Percentiles rank a stretch among this genome's conserved stretches.
These are phyloP conservation scores for Hypanus sabinus DNA, from an alignment of 2,113 vertebrate genomes.

Conservation along the genomic window DNA sequence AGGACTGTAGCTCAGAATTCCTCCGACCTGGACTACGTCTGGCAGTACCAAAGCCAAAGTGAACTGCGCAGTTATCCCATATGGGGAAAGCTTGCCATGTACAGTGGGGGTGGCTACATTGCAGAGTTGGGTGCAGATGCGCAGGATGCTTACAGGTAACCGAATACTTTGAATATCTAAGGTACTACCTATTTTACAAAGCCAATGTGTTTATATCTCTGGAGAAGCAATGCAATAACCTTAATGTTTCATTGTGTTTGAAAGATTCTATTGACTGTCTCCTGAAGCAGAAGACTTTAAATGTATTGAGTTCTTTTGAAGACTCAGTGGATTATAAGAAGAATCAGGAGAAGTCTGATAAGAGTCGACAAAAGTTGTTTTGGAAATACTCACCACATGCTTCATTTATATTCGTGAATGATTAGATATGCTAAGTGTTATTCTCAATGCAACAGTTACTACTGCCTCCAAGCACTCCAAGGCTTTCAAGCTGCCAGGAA, in stretches of 20 bases:
- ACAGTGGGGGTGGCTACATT: conserved; percentile 81
- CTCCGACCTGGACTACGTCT: conserved; percentile 50
- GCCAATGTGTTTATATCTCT: not conserved
- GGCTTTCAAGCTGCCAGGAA: no score
- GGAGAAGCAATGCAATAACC: not conserved
- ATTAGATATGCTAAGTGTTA: no score
- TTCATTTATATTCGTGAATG: not conserved
- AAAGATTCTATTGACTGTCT: not conserved
- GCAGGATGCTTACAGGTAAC: conserved; percentile 68
- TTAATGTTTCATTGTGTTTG: not conserved
- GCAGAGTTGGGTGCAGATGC: conserved; percentile 68
- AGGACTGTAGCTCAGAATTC: conserved; percentile 45
- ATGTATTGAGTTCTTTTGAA: not conserved
- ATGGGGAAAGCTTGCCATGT: conserved; percentile 73
- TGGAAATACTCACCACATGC: not conserved
- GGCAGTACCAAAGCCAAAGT: conserved; percentile 75
- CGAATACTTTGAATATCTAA: not conserved
- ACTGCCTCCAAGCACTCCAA: no score
- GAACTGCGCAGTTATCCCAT: conserved; percentile 59
- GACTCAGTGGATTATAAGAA: not conserved
- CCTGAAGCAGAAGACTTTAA: not conserved
- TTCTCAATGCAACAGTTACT: no score
- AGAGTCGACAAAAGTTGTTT: no score
- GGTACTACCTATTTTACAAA: not conserved
- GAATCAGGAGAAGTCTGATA: not conserved